These are phyloP conservation scores for Drosophila oshimai DNA, from an alignment of 1,140 invertebrate genomes.

Conservation along the genomic window DNA sequence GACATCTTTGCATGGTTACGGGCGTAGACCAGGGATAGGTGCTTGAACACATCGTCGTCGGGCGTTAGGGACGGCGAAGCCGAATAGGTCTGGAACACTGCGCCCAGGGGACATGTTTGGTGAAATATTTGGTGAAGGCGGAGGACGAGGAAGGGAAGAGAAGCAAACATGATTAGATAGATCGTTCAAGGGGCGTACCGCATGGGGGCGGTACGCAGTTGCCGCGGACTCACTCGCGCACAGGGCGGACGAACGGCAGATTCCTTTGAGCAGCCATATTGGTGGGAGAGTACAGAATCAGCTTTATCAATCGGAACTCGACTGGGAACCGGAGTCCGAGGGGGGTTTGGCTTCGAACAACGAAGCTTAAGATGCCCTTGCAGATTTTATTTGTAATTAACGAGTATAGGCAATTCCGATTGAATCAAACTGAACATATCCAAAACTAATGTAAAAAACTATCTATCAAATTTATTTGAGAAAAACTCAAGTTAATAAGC, in stretches of 20 bases:
- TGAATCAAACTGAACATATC: too few species aligned
- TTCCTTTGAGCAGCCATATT: slow-evolving; percentile 86
- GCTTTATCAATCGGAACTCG: slow-evolving; percentile 64
- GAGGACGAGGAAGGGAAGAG: not conserved
- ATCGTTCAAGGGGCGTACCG: slow-evolving; percentile 4
- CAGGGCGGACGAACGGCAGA: slow-evolving; percentile 91
- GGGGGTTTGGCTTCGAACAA: not conserved
- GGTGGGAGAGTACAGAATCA: slow-evolving; percentile 60
- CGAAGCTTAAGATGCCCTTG: not conserved
- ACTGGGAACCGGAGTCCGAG: not conserved
- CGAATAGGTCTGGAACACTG: slow-evolving; percentile 91
- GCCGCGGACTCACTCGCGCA: slow-evolving; percentile 89
- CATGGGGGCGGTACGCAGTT: not conserved
- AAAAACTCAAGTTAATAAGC: not conserved
- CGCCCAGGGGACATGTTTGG: slow-evolving; percentile 85
- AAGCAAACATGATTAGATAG: slow-evolving; percentile 38
- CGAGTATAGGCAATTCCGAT: too few species aligned
- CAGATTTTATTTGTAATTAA: not conserved
- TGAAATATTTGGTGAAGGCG: not conserved
- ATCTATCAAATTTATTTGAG: too few species aligned
- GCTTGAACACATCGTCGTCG: slow-evolving; percentile 96
- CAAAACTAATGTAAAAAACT: too few species aligned
- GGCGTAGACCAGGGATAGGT: slow-evolving; percentile 94
- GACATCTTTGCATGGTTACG: slow-evolving; percentile 94
- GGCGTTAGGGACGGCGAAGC: slow-evolving; percentile 92